A percentile compares a stretch with the other conserved stretches of the same genome.
phyloP scores from a whole-genome alignment of 2,797 vertebrate species.

The Prionace glauca region DNA sequence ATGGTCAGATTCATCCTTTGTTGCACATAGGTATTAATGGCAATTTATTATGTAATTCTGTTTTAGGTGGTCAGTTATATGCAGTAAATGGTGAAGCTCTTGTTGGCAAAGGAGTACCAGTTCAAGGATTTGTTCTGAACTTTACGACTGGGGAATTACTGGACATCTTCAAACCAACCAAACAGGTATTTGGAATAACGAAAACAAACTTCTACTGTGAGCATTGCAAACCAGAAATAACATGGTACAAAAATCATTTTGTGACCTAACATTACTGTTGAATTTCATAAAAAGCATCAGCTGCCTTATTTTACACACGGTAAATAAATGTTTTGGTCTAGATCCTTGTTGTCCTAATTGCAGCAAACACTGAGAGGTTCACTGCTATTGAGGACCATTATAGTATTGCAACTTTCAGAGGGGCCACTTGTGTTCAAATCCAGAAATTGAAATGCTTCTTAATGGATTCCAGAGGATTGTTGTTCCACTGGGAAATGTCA shows the following conservation, averaged over 20 bases:
- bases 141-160: conserved; percentile 82
- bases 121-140: conserved; percentile 83
- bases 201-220: not conserved
- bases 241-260: not conserved
- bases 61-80: conserved; percentile 77
- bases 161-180: conserved; percentile 74
- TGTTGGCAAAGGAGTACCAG: conserved; percentile 56
- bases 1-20: not conserved
- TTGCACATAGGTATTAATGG: not conserved
- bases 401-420: too few relatives aligned
- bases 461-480: too few relatives aligned
- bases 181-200: conserved; percentile 62
- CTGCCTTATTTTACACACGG: not conserved
- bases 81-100: conserved; percentile 79
- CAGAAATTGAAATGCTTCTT: too few relatives aligned
- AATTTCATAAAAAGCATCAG: not conserved
- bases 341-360: too few relatives aligned
- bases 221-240: not conserved
- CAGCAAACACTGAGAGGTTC: too few relatives aligned
- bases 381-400: too few relatives aligned
- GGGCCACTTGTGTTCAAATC: too few relatives aligned
- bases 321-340: not conserved
- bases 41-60: conserved; percentile 37
- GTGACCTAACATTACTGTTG: not conserved
- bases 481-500: too few relatives aligned